These are phyloP conservation scores for Hyaena hyaena DNA, from an alignment of 2,113 vertebrate genomes.

Conservation along the genomic window DNA sequence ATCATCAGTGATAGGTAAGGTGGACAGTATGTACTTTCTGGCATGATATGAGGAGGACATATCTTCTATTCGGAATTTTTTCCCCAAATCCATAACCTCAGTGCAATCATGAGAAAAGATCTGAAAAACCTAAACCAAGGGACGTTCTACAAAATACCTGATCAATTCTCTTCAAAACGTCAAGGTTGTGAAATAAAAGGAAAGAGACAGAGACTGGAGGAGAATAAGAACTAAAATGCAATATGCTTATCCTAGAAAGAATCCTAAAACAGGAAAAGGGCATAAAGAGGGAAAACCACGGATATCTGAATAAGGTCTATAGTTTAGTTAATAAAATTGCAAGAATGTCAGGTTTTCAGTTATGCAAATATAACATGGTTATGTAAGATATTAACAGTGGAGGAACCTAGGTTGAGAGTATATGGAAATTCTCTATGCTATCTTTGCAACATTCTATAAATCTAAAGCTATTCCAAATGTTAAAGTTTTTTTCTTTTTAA, in stretches of 20 bases:
- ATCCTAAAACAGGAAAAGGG: not conserved
- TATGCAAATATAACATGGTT: not conserved
- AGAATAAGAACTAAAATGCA: not conserved
- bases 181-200: not conserved
- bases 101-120: not conserved
- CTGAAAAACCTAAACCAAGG: not conserved
- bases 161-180: not conserved
- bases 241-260: no score
- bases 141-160: not conserved
- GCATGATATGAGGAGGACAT: not conserved
- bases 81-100: not conserved
- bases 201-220: not conserved
- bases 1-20: not conserved
- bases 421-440: not conserved
- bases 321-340: not conserved
- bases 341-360: not conserved
- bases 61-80: not conserved
- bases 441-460: not conserved
- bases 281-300: no score
- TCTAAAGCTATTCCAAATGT: not conserved
- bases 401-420: not conserved
- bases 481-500: not conserved
- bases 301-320: not conserved
- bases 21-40: rapidly evolving
- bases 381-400: rapidly evolving